Conservation (phyloP, 2,113 vertebrate genomes). For the Todiramphus chloris region DNA sequence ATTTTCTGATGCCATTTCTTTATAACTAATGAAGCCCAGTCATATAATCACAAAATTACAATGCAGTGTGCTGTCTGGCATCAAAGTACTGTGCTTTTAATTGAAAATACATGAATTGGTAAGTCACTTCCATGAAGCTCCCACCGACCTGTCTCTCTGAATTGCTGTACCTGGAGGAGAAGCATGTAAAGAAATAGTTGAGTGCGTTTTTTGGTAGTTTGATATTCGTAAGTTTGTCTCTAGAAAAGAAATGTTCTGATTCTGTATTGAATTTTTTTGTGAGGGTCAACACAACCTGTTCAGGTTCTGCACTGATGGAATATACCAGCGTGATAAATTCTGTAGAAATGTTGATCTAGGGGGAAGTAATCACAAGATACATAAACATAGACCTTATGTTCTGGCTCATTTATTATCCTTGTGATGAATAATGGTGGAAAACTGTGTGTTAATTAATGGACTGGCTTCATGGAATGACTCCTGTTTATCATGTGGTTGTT, state of each 20-base stretch:
- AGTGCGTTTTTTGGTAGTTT: neutral
- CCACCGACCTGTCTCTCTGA: neutral
- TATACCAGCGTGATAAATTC: neutral
- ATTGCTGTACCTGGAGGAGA: neutral
- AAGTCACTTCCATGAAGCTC: neutral
- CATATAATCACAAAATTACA: neutral
- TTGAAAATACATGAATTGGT: neutral
- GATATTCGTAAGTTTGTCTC: neutral
- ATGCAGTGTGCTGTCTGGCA: neutral
- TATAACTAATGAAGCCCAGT: neutral
- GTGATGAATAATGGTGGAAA: conserved; percentile 4
- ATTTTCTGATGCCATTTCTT: neutral
- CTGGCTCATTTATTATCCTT: conserved; percentile 11
- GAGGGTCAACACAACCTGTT: neutral
- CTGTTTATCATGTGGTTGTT: neutral
- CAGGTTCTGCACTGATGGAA: neutral
- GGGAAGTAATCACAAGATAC: neutral
- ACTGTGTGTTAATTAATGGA: neutral
- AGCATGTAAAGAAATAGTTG: neutral
- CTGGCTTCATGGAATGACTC: neutral
- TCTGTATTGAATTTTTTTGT: neutral
- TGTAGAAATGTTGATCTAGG: neutral
- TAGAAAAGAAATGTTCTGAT: neutral
- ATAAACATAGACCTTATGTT: conserved; percentile 29
- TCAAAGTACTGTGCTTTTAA: neutral